Base-by-base conservation (phyloP, 1,140 invertebrate species). In the Heliconius himera region DNA sequence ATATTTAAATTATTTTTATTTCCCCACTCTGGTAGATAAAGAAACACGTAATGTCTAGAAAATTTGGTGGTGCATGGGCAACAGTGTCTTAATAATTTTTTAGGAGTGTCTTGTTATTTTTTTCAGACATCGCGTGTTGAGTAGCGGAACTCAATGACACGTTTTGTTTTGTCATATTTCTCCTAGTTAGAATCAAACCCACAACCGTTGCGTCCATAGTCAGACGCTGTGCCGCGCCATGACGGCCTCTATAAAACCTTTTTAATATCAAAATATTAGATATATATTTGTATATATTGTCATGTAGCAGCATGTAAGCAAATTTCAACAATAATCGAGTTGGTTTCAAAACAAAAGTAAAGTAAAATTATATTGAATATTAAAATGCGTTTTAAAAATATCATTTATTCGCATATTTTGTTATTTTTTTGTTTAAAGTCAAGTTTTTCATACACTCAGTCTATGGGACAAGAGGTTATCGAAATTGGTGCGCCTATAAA, bases 401-500 rank as follows among this genome's bases (percentile, higher is more conserved):
- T 85, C 70, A 72, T 82, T 20, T 11, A 83, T 9, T 71, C 83
- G 56, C 73, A 80, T 60, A 49, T 81, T 38, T 20, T 84, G 3
- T 75, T 41, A n/a, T 73, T 70, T 29, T 83, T 81, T 66, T 66
- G 60, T 16, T 13, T 66, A 13, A 66, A 66, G 11, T 26, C 60
- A 16, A 29, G 60, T 66, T 66, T 26, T 1, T 56, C 84, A 0
- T 70, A 92, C 54, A 93, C 91, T 0, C 90, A 93, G 22, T 88
- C 87, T 0, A 76, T 88, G 82, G 91, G 91, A 1, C 90, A 90
- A 75, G 91, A 93, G 41, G 85, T 93, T 2, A 93, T 93, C 1
- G 90, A 93, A 82, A 88, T 93, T 13, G 84, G 77, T 1, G 38
- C 81, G 0, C 88, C 88, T 1, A 71, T 91, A 5, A 93, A 89